phyloP scores from a whole-genome alignment of 2,113 vertebrate genomes.

The Cinclus cinclus region DNA sequence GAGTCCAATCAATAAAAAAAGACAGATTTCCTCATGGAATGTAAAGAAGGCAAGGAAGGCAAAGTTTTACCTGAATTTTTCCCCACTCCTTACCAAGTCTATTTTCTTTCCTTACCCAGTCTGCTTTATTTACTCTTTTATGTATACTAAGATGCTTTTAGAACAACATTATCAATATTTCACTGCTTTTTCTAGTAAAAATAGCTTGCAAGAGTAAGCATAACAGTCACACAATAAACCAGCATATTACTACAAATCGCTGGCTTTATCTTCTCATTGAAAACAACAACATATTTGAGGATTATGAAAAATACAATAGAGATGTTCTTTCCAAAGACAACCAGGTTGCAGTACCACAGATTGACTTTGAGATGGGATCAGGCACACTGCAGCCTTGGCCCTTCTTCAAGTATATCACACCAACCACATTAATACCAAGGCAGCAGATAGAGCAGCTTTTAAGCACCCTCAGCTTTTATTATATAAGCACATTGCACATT shows the following conservation, averaged over 20 bases:
- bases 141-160: background rate
- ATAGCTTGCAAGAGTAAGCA: background rate
- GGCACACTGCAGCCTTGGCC: background rate
- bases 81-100: background rate
- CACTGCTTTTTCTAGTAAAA: background rate
- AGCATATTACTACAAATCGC: background rate
- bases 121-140: background rate
- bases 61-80: background rate
- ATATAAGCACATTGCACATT: background rate
- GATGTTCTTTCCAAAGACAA: background rate
- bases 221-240: background rate
- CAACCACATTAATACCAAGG: background rate
- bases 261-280: background rate
- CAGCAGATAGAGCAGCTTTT: background rate
- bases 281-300: background rate
- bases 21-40: background rate
- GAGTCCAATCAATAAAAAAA: background rate
- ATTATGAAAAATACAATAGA: background rate
- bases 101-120: background rate
- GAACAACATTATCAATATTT: background rate
- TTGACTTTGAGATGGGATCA: background rate
- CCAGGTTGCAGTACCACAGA: background rate
- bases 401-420: background rate
- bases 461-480: background rate
- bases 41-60: background rate